Percentiles rank a stretch among this genome's conserved stretches.
phyloP scores from a whole-genome alignment of 2,797 vertebrate species.

The Falco concolor region DNA sequence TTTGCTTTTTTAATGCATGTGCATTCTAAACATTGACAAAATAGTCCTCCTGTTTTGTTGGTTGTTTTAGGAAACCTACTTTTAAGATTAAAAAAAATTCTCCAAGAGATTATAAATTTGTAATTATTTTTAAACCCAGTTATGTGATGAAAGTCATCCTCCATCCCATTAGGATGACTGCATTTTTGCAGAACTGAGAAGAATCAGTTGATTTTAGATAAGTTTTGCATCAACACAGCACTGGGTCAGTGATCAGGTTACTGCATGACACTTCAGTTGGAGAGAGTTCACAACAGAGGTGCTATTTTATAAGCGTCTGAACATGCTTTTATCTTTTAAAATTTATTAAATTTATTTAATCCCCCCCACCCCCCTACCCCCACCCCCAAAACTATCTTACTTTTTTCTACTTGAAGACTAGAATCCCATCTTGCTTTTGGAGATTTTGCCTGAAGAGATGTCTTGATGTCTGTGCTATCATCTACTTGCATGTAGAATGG shows the following conservation, averaged over 20 bases:
- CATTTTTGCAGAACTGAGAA: not conserved
- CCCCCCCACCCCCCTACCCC: fast-evolving
- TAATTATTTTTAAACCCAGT: not conserved
- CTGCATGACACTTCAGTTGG: not conserved
- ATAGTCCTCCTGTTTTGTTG: not conserved
- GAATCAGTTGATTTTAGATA: not conserved
- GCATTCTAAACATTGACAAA: not conserved
- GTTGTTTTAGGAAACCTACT: not conserved
- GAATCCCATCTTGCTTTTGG: not conserved
- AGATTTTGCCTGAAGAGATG: not conserved
- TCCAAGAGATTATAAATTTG: not conserved
- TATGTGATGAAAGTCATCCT: not conserved
- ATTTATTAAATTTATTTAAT: not conserved
- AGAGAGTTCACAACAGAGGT: not conserved
- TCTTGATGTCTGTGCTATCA: not conserved
- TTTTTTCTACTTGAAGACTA: not conserved
- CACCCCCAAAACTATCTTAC: fast-evolving
- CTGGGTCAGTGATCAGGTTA: not conserved
- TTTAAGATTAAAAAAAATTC: not conserved
- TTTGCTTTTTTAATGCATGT: not conserved
- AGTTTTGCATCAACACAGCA: not conserved
- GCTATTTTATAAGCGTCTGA: not conserved
- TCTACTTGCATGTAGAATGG: not conserved
- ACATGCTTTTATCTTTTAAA: not conserved
- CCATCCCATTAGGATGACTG: not conserved